These are phyloP conservation scores for Agrochola lychnidis DNA, from an alignment of 2,888 invertebrate genomes.

Conservation along the genomic window DNA sequence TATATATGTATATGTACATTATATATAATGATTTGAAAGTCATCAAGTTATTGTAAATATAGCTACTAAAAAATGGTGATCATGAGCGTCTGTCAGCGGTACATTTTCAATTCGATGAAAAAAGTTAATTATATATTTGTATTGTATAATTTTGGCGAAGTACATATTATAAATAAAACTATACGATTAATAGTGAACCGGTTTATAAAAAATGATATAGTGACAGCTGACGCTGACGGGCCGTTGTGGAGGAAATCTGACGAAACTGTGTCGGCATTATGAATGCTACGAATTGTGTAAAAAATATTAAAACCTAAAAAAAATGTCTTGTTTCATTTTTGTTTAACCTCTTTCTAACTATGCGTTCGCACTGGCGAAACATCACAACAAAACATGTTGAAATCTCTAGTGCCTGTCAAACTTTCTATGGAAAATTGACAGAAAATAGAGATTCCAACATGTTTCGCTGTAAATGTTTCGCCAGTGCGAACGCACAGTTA, in stretches of 20 bases:
- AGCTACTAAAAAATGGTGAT: conserved; percentile 81
- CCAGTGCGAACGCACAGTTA: no score
- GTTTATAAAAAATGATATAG: conserved; percentile 77
- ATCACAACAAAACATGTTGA: no score
- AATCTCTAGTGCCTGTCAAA: no score
- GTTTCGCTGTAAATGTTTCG: no score
- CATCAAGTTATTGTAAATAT: conserved; percentile 89
- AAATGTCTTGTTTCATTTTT: conserved; percentile 85
- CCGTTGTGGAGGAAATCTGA: conserved; percentile 75
- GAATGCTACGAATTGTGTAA: conserved; percentile 91
- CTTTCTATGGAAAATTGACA: no score
- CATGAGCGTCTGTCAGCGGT: conserved; percentile 84
- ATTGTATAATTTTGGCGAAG: conserved; percentile 85
- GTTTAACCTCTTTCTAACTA: conserved; percentile 39
- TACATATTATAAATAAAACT: conserved; percentile 78
- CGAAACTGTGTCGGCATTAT: conserved; percentile 89
- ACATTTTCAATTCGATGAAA: conserved; percentile 74
- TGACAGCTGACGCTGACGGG: conserved; percentile 81
- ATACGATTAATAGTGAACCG: conserved; percentile 77
- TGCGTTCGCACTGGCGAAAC: no score
- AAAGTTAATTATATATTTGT: conserved; percentile 87
- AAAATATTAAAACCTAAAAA: conserved; percentile 91
- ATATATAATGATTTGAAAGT: conserved; percentile 87
- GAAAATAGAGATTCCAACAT: no score
- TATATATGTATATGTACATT: conserved; percentile 88